Evolutionary conservation across 2,888 invertebrate species (phyloP).

Genomic region (Caenorhabditis auriculariae): DNA sequence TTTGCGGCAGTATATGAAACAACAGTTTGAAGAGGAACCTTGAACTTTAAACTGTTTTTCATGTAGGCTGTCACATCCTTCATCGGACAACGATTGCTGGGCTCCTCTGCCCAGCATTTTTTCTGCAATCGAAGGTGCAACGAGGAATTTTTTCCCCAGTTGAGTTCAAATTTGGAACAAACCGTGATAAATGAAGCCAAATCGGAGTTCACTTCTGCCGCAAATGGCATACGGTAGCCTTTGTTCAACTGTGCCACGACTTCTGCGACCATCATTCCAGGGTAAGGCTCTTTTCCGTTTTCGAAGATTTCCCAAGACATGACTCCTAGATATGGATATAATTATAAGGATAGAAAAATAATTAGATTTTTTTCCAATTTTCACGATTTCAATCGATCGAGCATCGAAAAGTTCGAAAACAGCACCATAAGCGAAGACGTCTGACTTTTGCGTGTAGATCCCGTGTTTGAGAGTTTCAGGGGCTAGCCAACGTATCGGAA

Average conservation of each 20-base stretch:
- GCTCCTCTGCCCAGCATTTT: conserved; percentile 4
- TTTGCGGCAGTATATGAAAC: no score
- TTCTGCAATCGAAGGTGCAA: not conserved
- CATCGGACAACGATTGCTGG: conserved; percentile 2
- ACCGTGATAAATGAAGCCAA: not conserved
- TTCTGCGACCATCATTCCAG: conserved; percentile 35
- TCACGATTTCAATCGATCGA: not conserved
- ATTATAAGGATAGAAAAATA: no score
- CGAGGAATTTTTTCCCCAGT: not conserved
- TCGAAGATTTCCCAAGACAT: conserved; percentile 28
- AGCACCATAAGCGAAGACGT: conserved; percentile 38
- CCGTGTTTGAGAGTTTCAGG: conserved; percentile 24
- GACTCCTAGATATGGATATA: conserved; percentile 17
- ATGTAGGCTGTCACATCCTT: not conserved
- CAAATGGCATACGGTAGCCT: conserved; percentile 27
- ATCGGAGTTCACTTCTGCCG: not conserved
- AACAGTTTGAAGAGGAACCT: no score
- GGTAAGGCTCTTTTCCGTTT: conserved; percentile 39
- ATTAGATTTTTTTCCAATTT: no score
- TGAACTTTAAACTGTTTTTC: not conserved
- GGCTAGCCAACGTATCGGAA: conserved; percentile 35
- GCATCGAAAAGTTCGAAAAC: no score
- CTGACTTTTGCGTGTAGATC: conserved; percentile 24
- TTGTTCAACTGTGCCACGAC: conserved; percentile 16
- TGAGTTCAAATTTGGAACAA: no score